Evolutionary conservation across 1,140 invertebrate species (phyloP).

Genomic region (Sycophaga agraensis): DNA sequence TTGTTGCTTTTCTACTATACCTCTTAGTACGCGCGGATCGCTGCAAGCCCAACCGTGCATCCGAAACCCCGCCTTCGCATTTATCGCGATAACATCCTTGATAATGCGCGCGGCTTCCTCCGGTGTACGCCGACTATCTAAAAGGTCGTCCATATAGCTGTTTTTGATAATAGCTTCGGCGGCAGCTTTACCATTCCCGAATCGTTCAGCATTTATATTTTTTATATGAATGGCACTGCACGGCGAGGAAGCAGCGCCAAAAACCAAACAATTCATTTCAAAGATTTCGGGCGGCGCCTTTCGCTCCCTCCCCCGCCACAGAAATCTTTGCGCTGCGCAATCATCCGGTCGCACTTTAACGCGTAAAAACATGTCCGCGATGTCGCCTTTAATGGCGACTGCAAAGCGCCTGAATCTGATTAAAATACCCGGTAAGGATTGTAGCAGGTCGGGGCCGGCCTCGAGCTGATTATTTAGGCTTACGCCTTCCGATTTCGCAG

Average conservation of each 20-base stretch:
- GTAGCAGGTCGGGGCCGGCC: conserved; percentile 36
- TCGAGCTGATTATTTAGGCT: conserved; percentile 8
- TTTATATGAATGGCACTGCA: conserved; percentile 38
- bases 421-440: conserved; percentile 36
- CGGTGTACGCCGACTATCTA: conserved; percentile 27
- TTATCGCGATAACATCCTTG: background rate
- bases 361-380: conserved; percentile 48
- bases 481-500: background rate
- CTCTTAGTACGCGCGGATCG: background rate
- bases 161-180: conserved; percentile 48
- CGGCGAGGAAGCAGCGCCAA: conserved; percentile 33
- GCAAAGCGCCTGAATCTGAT: conserved; percentile 37
- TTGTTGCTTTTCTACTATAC: background rate
- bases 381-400: conserved; percentile 38
- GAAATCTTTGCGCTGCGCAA: conserved; percentile 34
- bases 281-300: conserved; percentile 25
- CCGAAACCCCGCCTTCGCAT: background rate
- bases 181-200: no score
- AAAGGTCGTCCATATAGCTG: no score
- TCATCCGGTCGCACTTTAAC: no score
- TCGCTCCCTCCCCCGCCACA: conserved; percentile 35
- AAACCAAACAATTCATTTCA: conserved; percentile 41
- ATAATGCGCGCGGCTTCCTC: background rate
- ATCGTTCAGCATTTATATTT: conserved; percentile 39
- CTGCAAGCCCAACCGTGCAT: background rate